Evolutionary conservation across 2,113 vertebrate genomes (phyloP).

Genomic region (Heterotilapia buettikoferi): DNA sequence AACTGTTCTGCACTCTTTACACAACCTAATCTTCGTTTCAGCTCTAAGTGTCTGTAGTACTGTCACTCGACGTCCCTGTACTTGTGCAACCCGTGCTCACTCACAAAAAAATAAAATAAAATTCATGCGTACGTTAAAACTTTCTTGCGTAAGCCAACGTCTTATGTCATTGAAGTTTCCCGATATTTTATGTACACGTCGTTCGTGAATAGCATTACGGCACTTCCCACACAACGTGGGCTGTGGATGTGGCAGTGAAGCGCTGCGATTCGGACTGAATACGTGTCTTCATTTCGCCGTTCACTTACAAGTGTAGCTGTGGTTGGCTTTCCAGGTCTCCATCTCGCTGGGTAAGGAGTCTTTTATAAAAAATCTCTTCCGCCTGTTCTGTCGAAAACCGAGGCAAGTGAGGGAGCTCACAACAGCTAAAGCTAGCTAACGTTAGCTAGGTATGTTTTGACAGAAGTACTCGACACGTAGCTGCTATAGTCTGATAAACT

Average conservation of each 20-base stretch:
- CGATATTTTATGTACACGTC: background rate
- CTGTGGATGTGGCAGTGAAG: slow-evolving; percentile 63
- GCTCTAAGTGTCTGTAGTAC: background rate
- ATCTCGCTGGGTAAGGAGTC: background rate
- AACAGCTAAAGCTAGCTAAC: slow-evolving; percentile 34
- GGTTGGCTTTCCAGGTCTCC: background rate
- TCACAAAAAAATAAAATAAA: background rate
- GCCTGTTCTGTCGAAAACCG: background rate
- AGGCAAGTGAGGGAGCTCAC: background rate
- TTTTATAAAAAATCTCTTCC: background rate
- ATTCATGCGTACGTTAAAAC: background rate
- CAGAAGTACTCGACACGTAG: background rate
- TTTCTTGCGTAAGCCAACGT: background rate
- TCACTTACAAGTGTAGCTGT: background rate
- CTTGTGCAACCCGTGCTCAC: background rate
- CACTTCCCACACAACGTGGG: slow-evolving; percentile 21
- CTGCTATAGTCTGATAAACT: background rate
- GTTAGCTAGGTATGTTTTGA: slow-evolving; percentile 5
- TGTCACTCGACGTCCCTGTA: background rate
- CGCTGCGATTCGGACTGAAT: background rate
- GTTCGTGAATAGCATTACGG: slow-evolving; percentile 6
- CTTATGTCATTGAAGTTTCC: background rate
- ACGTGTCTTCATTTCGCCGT: slow-evolving; percentile 29
- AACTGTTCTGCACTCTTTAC: background rate
- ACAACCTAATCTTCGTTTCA: background rate